Conservation (phyloP, 2,888 invertebrate species). For the Epiblema foenella region DNA sequence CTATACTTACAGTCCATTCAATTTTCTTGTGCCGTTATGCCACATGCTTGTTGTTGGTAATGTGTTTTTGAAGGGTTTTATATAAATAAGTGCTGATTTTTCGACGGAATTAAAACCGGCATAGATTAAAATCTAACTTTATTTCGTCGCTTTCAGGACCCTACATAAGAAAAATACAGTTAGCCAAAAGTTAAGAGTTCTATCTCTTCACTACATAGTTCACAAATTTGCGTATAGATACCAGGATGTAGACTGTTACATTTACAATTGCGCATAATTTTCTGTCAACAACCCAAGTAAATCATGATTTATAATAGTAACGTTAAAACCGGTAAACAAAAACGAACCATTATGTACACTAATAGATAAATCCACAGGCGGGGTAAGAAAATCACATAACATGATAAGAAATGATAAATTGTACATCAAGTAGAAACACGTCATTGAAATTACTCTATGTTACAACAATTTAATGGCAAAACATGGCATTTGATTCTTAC, state of each 20-base stretch:
- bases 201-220: constrained; percentile 34
- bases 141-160: constrained; percentile 74
- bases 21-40: too few relatives aligned
- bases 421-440: constrained; percentile 26
- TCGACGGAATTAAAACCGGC: constrained; percentile 54
- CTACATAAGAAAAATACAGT: constrained; percentile 79
- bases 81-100: neutral
- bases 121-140: constrained; percentile 69
- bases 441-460: constrained; percentile 32
- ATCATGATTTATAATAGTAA: neutral
- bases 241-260: constrained; percentile 36
- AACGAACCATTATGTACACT: constrained; percentile 24
- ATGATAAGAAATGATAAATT: neutral
- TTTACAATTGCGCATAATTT: constrained; percentile 20
- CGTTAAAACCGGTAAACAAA: neutral
- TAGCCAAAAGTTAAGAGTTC: constrained; percentile 54
- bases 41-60: too few relatives aligned
- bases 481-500: constrained; percentile 37
- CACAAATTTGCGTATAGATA: constrained; percentile 34
- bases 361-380: neutral
- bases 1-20: too few relatives aligned
- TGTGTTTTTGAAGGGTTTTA: too few relatives aligned
- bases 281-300: neutral
- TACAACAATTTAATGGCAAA: constrained; percentile 39
- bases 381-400: constrained; percentile 6